These are phyloP conservation scores for Fukomys damarensis DNA, from an alignment of 2,113 vertebrate species.

Conservation along the genomic window DNA sequence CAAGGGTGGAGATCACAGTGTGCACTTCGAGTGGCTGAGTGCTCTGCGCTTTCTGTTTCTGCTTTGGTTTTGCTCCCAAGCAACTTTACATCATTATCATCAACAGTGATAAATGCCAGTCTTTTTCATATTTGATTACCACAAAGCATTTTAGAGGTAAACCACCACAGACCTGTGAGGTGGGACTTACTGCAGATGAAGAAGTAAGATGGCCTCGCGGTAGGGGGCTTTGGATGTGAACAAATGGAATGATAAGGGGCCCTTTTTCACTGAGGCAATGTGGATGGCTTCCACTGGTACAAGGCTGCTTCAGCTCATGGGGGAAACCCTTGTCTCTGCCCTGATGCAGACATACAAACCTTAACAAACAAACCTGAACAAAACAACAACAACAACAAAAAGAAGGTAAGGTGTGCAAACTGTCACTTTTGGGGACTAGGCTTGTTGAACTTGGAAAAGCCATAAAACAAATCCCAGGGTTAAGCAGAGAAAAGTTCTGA, in stretches of 20 bases:
- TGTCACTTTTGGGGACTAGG: not conserved
- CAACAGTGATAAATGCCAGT: not conserved
- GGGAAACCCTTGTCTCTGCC: not conserved
- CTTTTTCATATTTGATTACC: not conserved
- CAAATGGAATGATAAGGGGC: not conserved
- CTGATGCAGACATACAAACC: not conserved
- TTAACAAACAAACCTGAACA: not conserved
- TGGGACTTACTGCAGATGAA: not conserved
- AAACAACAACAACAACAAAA: too few relatives aligned
- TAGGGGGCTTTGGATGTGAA: not conserved
- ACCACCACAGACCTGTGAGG: not conserved
- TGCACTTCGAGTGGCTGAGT: not conserved
- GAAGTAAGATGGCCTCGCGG: not conserved
- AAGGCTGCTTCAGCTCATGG: not conserved
- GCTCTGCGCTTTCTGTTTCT: not conserved
- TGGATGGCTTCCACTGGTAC: too few relatives aligned
- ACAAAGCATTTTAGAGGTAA: not conserved
- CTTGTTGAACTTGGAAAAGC: conserved; percentile 15
- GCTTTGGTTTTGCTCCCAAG: not conserved
- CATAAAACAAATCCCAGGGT: not conserved
- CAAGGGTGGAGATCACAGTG: not conserved
- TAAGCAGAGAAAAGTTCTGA: not conserved
- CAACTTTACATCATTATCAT: not conserved
- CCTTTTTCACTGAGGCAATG: not conserved
- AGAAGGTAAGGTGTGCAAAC: not conserved